phyloP scores from a whole-genome alignment of 2,888 invertebrate species.

The Nephrotoma guestfalica region DNA sequence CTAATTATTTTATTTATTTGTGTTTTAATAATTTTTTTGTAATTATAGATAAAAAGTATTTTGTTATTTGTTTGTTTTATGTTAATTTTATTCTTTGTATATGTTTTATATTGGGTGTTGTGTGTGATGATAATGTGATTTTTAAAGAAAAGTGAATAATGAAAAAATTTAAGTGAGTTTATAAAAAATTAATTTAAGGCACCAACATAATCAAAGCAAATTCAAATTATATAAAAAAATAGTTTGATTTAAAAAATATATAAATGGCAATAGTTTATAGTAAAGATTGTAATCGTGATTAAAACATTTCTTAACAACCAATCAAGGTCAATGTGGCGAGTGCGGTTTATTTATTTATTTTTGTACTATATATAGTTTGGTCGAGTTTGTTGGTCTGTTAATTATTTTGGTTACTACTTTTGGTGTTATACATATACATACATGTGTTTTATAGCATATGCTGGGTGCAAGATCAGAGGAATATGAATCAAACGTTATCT shows the following conservation, averaged over 20 bases:
- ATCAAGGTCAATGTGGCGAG: not conserved
- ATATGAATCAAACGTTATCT: too few relatives aligned
- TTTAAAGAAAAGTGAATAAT: not conserved
- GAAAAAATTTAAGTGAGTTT: not conserved
- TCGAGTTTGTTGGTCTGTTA: not conserved
- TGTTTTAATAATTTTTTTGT: not conserved
- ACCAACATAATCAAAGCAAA: too few relatives aligned
- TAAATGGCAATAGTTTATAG: not conserved
- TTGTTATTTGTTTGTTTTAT: not conserved
- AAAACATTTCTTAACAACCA: not conserved
- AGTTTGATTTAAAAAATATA: not conserved
- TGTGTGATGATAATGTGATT: not conserved
- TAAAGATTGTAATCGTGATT: not conserved
- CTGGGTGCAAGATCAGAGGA: too few relatives aligned
- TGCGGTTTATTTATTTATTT: not conserved
- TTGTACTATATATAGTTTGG: not conserved
- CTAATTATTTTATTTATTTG: not conserved
- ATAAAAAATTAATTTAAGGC: not conserved
- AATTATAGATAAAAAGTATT: not conserved
- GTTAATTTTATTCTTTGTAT: not conserved
- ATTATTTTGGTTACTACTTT: not conserved
- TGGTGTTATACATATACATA: too few relatives aligned
- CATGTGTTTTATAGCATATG: not conserved
- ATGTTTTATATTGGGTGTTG: not conserved
- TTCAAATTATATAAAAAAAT: too few relatives aligned